These are phyloP conservation scores for Bungarus multicinctus DNA, from an alignment of 2,113 vertebrate genomes.

Conservation along the genomic window DNA sequence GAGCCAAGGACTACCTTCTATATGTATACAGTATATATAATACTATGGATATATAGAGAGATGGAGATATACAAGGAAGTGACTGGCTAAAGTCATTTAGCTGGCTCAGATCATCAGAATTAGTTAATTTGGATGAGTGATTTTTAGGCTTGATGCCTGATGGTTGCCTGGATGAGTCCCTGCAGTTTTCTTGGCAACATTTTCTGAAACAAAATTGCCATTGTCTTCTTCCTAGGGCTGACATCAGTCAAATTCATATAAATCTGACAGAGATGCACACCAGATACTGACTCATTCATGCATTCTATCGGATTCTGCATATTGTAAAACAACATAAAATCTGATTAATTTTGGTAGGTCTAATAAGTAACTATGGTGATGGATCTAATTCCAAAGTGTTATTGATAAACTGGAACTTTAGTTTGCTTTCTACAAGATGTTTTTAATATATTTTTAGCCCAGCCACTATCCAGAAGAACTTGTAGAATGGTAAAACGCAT, in stretches of 20 bases:
- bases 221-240: neutral
- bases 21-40: too few species aligned
- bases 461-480: neutral
- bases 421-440: neutral
- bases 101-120: neutral
- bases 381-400: neutral
- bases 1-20: too few species aligned
- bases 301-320: neutral
- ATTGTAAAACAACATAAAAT: neutral
- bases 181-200: neutral
- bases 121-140: neutral
- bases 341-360: neutral
- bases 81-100: neutral
- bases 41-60: too few species aligned
- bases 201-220: neutral
- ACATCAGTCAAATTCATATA: neutral
- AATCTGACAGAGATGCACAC: neutral
- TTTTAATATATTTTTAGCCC: neutral
- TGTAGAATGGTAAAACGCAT: neutral
- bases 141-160: neutral
- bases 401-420: neutral
- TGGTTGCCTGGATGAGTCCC: neutral
- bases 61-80: neutral
- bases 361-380: neutral
- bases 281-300: neutral